Conservation (phyloP, 2,113 vertebrate species). For the Ursus arctos region DNA sequence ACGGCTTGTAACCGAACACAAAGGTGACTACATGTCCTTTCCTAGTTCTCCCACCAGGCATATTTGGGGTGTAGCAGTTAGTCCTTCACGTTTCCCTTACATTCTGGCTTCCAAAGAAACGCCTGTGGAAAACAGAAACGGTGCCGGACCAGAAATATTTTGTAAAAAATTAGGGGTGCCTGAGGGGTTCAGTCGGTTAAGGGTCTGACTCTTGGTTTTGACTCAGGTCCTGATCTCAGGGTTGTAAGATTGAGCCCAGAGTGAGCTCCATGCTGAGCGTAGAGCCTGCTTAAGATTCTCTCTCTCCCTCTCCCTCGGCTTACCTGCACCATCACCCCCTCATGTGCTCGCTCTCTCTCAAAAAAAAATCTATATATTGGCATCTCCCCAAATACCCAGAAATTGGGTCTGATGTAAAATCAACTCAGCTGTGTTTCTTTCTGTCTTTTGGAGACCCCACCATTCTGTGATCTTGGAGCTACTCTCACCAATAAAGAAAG, state of each 20-base stretch:
- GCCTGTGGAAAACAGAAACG: neutral
- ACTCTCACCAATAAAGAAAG: neutral
- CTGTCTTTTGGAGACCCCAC: accelerated
- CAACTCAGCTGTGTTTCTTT: no score
- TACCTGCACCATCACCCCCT: neutral
- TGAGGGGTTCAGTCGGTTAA: neutral
- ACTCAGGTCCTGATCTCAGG: neutral
- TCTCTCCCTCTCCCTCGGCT: no score
- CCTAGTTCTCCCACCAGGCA: accelerated
- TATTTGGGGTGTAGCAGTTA: accelerated
- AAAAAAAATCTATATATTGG: neutral
- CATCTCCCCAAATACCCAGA: neutral
- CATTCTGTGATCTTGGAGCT: neutral
- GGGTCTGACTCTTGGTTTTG: neutral
- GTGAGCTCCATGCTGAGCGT: neutral
- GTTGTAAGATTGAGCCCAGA: neutral
- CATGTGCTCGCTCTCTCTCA: neutral
- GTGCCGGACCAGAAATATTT: neutral
- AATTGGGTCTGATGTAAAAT: no score
- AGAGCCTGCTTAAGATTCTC: no score
- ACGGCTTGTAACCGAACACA: neutral
- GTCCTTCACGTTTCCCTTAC: neutral
- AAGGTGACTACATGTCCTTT: neutral
- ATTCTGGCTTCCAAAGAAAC: neutral
- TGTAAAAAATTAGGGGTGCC: neutral